Base-by-base conservation (phyloP, 2,888 invertebrate genomes). In the Andrena bicolor region DNA sequence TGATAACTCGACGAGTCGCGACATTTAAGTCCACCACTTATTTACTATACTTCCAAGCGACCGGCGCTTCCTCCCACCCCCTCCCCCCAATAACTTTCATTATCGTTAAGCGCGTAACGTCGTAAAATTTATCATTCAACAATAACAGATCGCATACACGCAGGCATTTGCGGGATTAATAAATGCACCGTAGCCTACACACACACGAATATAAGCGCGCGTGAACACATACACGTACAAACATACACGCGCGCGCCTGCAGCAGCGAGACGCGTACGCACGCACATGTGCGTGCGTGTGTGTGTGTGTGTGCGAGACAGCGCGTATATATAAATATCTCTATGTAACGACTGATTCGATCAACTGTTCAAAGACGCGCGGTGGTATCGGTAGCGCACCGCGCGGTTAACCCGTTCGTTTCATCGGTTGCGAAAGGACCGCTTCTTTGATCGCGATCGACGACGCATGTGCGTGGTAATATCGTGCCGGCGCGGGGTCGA, bases 41-140 rank as follows among this genome's bases (percentile, higher is more conserved):
- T 70, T 26, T n/a, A 4, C 49, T 20, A 10, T n/a, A 23, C n/a
- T 48, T 32, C 4, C 30, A 8, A 77, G 49, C 82, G 65, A 41
- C 56, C 74, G 26, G 56, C 35, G 77, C 51, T n/a, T 28, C 61
- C 8, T 13, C 30, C 13, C 23, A 16, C 13, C 41, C 41, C 41
- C 41, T 41, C 28, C 2, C 20, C 10, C 10, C 3, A 20, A 49
- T 32, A 63, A 51, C 72, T 70, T 72, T 69, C 60, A 77, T 86
- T 79, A 84, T 79, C 69, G 28, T 73, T 58, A 63, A 86, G 69
- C 56, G 71, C 79, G 64, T 80, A 87, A 86, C 87, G 63, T 75
- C 30, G 66, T 87, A 86, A 82, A 87, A 85, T 86, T 76, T 87
- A 48, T 74, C 51, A 82, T 70, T 41, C 7, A 60, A 60, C 58